Conservation (phyloP, 2,888 invertebrate species). For the Pseudeuparius sepicola region DNA sequence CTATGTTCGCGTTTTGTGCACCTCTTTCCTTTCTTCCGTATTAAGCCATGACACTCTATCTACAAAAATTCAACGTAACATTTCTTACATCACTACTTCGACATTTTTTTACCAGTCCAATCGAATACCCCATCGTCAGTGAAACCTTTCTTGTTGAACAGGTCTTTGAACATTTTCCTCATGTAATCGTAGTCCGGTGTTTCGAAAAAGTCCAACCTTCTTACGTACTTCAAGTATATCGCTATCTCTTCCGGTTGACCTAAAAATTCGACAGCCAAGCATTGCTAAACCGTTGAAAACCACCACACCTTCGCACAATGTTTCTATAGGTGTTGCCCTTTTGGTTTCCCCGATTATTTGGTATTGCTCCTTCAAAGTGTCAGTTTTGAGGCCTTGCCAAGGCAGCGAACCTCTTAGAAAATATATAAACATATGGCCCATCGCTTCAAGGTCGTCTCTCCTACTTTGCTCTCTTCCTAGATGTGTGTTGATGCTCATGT, state of each 20-base stretch:
- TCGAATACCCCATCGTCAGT: slow-evolving; percentile 88
- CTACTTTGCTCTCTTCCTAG: slow-evolving; percentile 99
- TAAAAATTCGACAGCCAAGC: slow-evolving; percentile 27
- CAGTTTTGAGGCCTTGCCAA: slow-evolving; percentile 99
- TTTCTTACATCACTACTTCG: neutral
- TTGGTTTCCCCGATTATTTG: slow-evolving; percentile 99
- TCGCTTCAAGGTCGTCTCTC: slow-evolving; percentile 96
- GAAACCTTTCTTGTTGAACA: slow-evolving; percentile 77
- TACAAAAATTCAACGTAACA: too few relatives aligned
- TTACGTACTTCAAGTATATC: slow-evolving; percentile 91
- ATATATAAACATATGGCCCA: slow-evolving; percentile 99
- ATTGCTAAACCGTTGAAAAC: neutral
- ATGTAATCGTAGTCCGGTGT: slow-evolving; percentile 98
- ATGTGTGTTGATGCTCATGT: slow-evolving; percentile 99
- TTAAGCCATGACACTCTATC: slow-evolving; percentile 27
- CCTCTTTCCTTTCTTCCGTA: slow-evolving; percentile 23
- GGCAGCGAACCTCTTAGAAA: slow-evolving; percentile 98
- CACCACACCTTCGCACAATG: slow-evolving; percentile 57
- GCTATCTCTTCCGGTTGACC: slow-evolving; percentile 91
- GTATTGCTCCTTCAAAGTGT: slow-evolving; percentile 98
- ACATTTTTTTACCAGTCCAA: slow-evolving; percentile 68
- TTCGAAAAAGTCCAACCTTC: slow-evolving; percentile 97
- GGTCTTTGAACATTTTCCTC: slow-evolving; percentile 86
- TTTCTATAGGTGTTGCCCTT: slow-evolving; percentile 95
- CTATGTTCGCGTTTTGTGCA: slow-evolving; percentile 21